Percentiles rank a stretch among this genome's conserved stretches.
Evolutionary conservation across 2,113 vertebrate species (phyloP).

Genomic region (Orthonyx spaldingii): DNA sequence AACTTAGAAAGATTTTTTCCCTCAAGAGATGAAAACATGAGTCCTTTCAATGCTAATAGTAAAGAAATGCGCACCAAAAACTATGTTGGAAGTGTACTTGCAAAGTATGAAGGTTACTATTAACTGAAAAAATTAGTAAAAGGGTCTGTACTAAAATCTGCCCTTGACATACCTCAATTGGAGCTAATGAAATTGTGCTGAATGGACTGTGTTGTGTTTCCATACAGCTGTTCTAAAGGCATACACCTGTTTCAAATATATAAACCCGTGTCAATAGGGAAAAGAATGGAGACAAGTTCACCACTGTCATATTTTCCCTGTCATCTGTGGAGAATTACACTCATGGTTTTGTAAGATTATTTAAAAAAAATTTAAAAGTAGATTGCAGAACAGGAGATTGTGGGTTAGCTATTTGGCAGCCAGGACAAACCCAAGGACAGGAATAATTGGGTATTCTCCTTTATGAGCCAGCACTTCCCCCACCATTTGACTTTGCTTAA

Average conservation of each 20-base stretch:
- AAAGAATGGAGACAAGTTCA: neutral
- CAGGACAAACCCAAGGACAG: neutral
- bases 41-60: neutral
- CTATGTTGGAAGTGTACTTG: neutral
- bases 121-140: neutral
- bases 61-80: neutral
- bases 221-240: neutral
- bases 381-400: neutral
- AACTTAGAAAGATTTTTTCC: neutral
- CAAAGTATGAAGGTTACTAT: neutral
- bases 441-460: neutral
- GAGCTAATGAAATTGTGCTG: neutral
- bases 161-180: accelerated
- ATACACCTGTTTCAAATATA: neutral
- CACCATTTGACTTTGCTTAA: neutral
- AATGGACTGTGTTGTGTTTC: neutral
- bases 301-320: neutral
- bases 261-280: neutral
- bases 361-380: neutral
- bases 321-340: neutral
- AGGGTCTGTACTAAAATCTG: neutral
- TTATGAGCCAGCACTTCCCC: neutral
- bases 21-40: neutral
- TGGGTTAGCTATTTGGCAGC: neutral
- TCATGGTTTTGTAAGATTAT: neutral